Base-by-base conservation (phyloP, 2,888 invertebrate species). In the Meganola albula region DNA sequence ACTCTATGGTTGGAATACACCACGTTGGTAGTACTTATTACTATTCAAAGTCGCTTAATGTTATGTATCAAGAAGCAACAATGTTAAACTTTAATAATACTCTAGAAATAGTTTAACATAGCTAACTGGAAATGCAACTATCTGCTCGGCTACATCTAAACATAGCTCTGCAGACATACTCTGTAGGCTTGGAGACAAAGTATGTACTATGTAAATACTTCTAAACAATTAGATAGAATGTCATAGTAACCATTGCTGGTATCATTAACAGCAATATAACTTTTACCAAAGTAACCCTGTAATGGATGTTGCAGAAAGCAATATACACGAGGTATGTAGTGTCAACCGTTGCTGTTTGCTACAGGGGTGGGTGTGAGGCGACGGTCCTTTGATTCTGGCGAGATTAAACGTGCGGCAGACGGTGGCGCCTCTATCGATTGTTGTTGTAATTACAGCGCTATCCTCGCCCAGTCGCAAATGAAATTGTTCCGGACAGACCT, bases 381-480 rank as follows among this genome's bases (percentile, higher is more conserved):
- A 74, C 75, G 74, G 79, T 82, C 82, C 84, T 83, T 82, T 80
- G 82, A 80, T 83, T 85, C 77, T 73, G 74, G 77, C 76, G 83
- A 85, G 83, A 80, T 82, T 85, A 85, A 83, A 79, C 86, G 83
- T 83, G 86, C 83, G 78, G 80, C 84, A 79, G 84, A 84, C 85
- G 84, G 85, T 82, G 83, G 84, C 83, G 82, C 78, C 78, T 80
- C 79, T 82, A 86, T 86, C 85, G 86, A 87, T 86, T 85, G 86
- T 85, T 85, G 86, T 85, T 82, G 79, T 84, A 86, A 85, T 86
- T 85, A 86, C 80, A 76, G 74, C 82, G 80, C 80, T 82, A 79
- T 85, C 71, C 78, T 84, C 84, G 80, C 78, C 74, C 85, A 83
- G 78, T 83, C 78, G 82, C 84, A 85, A 85, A 85, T 83, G 84